Percentiles rank a stretch among this genome's conserved stretches.
Conservation (phyloP, 2,888 invertebrate genomes). For the Ethmia dodecea region DNA sequence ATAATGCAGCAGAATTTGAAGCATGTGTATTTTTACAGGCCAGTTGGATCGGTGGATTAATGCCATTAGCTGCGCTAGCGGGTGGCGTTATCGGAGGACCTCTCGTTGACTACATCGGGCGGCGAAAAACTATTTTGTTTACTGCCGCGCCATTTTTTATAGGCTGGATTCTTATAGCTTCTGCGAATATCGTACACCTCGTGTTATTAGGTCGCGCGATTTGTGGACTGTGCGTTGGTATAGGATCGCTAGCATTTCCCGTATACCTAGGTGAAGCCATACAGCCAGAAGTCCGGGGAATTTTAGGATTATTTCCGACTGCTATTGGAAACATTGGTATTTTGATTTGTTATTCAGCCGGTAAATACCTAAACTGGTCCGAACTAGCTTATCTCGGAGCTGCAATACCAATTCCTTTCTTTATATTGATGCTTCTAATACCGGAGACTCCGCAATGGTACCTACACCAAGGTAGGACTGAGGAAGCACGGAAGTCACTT, state of each 20-base stretch:
- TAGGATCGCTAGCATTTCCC: conserved; percentile 91
- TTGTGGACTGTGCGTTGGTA: conserved; percentile 92
- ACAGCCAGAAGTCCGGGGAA: conserved; percentile 94
- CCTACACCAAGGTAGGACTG: conserved; percentile 85
- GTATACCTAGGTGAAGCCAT: conserved; percentile 96
- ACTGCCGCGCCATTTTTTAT: conserved; percentile 89
- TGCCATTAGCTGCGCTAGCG: conserved; percentile 91
- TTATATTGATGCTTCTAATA: conserved; percentile 88
- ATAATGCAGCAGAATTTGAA: neutral
- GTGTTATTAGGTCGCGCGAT: conserved; percentile 88
- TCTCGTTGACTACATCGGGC: conserved; percentile 90
- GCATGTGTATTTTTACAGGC: conserved; percentile 67
- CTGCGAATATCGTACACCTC: conserved; percentile 83
- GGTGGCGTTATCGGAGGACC: conserved; percentile 92
- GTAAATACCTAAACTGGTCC: conserved; percentile 89
- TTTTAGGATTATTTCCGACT: conserved; percentile 91
- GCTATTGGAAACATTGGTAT: conserved; percentile 92
- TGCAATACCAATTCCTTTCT: conserved; percentile 85
- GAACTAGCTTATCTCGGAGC: conserved; percentile 88
- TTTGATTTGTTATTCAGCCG: conserved; percentile 87
- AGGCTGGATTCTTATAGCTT: conserved; percentile 90
- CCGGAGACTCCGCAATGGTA: conserved; percentile 97
- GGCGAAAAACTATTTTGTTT: conserved; percentile 87
- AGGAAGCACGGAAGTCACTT: conserved; percentile 86
- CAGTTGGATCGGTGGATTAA: conserved; percentile 92